These are phyloP conservation scores for Stegophylla sp. DNA, from an alignment of 2,888 invertebrate genomes.

Conservation along the genomic window DNA sequence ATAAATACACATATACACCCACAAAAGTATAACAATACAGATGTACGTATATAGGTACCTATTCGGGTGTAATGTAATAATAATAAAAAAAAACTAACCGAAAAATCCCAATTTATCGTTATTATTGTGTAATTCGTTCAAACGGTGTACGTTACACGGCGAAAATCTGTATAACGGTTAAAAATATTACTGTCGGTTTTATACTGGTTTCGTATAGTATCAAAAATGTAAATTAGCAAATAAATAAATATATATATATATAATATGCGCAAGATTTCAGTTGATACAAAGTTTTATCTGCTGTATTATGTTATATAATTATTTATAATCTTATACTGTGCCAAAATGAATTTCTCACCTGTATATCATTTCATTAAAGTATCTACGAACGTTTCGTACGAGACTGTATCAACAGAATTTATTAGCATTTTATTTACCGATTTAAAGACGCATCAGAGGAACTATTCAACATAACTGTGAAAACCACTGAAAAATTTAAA, in stretches of 20 bases:
- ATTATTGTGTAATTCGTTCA: not conserved
- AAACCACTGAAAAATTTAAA: not conserved
- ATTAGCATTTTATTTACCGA: not conserved
- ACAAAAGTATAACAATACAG: not conserved
- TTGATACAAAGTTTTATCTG: not conserved
- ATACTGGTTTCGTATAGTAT: not conserved
- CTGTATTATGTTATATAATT: too few species aligned
- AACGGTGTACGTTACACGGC: not conserved
- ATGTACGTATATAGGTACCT: too few species aligned
- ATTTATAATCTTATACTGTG: too few species aligned
- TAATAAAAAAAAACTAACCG: not conserved
- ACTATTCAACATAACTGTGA: not conserved
- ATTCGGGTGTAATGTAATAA: not conserved
- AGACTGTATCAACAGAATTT: not conserved
- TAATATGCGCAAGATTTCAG: not conserved
- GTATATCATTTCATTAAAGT: not conserved
- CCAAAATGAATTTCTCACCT: not conserved
- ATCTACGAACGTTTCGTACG: not conserved
- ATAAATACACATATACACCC: not conserved
- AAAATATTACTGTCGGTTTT: constrained; percentile 8
- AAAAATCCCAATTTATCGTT: not conserved
- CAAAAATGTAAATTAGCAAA: constrained; percentile 3
- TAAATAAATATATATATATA: too few species aligned
- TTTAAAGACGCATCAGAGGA: not conserved
- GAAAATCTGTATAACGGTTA: constrained; percentile 12